Conservation (phyloP, 2,113 vertebrate genomes). For the Turnix velox region DNA sequence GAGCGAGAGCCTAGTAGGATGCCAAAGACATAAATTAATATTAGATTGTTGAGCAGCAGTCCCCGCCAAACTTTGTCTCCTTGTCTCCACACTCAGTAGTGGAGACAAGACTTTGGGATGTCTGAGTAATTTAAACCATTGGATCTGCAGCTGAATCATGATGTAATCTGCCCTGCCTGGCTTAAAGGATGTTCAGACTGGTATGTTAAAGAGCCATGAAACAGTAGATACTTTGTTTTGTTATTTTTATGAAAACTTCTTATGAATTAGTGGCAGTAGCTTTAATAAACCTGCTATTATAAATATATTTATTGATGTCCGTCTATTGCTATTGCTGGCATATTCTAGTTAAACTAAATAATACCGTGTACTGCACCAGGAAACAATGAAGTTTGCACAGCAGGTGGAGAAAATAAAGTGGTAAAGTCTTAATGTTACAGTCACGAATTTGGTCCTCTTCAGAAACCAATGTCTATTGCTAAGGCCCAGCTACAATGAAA, state of each 20-base stretch:
- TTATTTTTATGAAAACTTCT: background rate
- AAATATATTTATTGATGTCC: background rate
- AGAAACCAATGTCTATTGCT: background rate
- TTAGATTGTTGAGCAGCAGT: background rate
- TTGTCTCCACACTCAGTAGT: background rate
- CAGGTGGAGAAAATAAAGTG: background rate
- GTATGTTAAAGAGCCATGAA: background rate
- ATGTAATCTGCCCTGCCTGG: background rate
- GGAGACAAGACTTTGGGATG: background rate
- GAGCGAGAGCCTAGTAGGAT: background rate
- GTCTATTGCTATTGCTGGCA: background rate
- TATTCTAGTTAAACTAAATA: background rate
- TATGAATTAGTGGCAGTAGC: background rate
- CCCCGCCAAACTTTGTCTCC: background rate
- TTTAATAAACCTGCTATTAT: conserved; percentile 27
- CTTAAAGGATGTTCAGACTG: background rate
- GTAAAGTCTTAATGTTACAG: background rate
- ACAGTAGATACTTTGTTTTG: background rate
- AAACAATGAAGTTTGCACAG: background rate
- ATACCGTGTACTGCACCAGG: background rate
- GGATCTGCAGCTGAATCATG: background rate
- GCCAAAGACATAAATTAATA: background rate
- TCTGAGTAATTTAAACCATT: background rate
- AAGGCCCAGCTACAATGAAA: background rate
- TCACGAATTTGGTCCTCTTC: background rate